Percentiles rank a stretch among this genome's conserved stretches.
These are phyloP conservation scores for Pristionchus mayeri DNA, from an alignment of 2,888 invertebrate species.

Conservation along the genomic window DNA sequence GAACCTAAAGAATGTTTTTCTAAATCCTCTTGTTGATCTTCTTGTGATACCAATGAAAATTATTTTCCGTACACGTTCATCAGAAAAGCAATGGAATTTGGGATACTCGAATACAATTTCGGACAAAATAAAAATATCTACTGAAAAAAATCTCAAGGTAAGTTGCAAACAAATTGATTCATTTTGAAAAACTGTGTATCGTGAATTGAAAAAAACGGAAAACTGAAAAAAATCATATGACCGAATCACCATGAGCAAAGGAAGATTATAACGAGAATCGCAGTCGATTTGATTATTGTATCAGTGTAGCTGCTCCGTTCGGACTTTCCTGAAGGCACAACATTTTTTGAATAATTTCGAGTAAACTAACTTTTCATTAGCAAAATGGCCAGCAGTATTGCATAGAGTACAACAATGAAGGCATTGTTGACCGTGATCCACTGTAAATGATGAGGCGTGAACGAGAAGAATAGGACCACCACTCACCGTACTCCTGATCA, in stretches of 20 bases:
- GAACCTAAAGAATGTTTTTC: not conserved
- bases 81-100: no score
- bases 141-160: no score
- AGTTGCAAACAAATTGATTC: no score
- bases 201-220: no score
- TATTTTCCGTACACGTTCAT: no score
- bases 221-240: no score
- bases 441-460: not conserved
- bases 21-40: not conserved
- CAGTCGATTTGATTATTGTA: not conserved
- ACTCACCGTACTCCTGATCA: not conserved
- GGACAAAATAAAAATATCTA: no score
- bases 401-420: not conserved
- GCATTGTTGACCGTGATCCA: not conserved
- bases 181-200: no score
- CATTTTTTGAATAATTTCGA: not conserved
- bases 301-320: not conserved
- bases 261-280: not conserved
- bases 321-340: not conserved
- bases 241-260: slow-evolving; percentile 19
- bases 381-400: not conserved
- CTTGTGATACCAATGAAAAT: no score
- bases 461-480: not conserved
- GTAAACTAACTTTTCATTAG: not conserved
- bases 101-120: no score